These are phyloP conservation scores for Salvelinus namaycush DNA, from an alignment of 2,113 vertebrate species.

Conservation along the genomic window DNA sequence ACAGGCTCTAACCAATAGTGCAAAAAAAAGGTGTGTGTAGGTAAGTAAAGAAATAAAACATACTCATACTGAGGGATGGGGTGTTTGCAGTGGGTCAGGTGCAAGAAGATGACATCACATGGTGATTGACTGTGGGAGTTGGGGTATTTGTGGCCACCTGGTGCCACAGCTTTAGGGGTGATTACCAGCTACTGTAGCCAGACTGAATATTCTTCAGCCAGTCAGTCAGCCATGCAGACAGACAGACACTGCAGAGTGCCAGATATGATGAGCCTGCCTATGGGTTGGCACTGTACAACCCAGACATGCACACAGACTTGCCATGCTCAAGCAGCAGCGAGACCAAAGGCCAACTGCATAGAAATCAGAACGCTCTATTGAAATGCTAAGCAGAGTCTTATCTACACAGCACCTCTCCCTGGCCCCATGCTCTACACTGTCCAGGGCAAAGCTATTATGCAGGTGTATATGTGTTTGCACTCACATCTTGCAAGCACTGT, in stretches of 20 bases:
- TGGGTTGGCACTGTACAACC: conserved; percentile 53
- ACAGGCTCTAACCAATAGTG: no score
- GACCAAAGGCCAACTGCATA: conserved; percentile 70
- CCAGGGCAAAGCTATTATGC: conserved; percentile 70
- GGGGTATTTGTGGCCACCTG: conserved; percentile 67
- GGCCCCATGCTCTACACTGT: conserved; percentile 64
- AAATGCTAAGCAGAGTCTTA: conserved; percentile 77
- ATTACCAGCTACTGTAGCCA: conserved; percentile 51
- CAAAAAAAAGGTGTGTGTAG: no score
- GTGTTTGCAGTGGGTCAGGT: conserved; percentile 46
- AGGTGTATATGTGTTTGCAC: conserved; percentile 34
- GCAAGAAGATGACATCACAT: conserved; percentile 61
- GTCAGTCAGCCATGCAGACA: conserved; percentile 39
- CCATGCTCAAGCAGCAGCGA: conserved; percentile 58
- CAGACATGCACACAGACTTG: conserved; percentile 49
- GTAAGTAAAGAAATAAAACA: no score
- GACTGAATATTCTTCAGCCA: conserved; percentile 53
- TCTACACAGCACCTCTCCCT: conserved; percentile 66
- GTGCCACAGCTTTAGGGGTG: conserved; percentile 62
- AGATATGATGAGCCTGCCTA: conserved; percentile 50
- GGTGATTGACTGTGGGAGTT: conserved; percentile 48
- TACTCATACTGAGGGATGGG: conserved; percentile 5
- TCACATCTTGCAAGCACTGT: not conserved
- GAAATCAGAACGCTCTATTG: conserved; percentile 67
- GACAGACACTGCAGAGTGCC: conserved; percentile 34